Evolutionary conservation across 1,140 invertebrate genomes (phyloP), one percentile per base, ranked within the genome.

Genomic region (Rhizoglyphus robini): DNA sequence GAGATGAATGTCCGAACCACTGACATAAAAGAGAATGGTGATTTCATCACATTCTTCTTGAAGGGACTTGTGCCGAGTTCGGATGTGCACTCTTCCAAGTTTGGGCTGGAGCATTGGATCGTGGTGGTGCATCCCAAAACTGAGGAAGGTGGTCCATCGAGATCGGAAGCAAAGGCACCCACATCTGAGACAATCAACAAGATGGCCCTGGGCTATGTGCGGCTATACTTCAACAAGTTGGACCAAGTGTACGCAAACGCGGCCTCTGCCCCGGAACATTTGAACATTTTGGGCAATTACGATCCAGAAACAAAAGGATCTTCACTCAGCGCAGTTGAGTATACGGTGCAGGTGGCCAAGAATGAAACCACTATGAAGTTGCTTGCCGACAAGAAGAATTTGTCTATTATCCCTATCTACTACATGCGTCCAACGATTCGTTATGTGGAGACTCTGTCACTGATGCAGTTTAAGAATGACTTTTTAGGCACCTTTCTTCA

Each of bases 401-500:
- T 63, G 29, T 4, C 1, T 49, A 15, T 49, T 20, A 31, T 18
- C 11, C 27, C 41, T 4, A 25, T 64, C 18, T 64, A 49, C n/a
- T 64, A 64, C 41, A 23, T 64, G 3, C 38, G 46, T 3, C 63
- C 63, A 18, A 49, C 63, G 2, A 8, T 64, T 8, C 38, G 63
- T 2, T 34, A 23, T 18, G 4, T 64, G 11, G 63, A 64, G 31
- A 48, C 46, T 23, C 20, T 64, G 2, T 51, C 63, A 5, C 1
- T 15, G 8, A 4, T 64, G 13, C 23, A 51, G 25, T 25, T 5
- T 36, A 18, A 18, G 1, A 1, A 2, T 1, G 4, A 4, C 20
- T 64, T 64, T 4, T 25, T 32, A 4, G 3, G 51, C 13, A 8
- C 3, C n/a, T 32, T 64, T 1, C 18, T 64, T 25, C 23, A 64